phyloP scores from a whole-genome alignment of 2,113 vertebrate species.

The Propithecus coquereli region DNA sequence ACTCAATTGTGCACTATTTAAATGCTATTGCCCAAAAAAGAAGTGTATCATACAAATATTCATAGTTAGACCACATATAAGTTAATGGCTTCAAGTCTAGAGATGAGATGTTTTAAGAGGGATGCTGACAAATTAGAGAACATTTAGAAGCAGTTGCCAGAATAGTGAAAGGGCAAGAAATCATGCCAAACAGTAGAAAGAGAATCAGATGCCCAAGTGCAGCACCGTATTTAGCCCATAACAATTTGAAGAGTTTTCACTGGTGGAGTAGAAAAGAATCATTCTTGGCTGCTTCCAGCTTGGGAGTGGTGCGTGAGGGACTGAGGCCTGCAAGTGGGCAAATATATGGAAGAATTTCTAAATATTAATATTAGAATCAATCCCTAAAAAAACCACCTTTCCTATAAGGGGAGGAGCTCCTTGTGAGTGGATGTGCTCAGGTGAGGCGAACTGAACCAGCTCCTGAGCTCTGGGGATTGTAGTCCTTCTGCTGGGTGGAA shows the following conservation, averaged over 20 bases:
- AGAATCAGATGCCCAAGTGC: neutral
- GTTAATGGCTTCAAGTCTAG: neutral
- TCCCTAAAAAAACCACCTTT: neutral
- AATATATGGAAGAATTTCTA: neutral
- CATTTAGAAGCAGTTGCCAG: neutral
- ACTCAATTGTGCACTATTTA: neutral
- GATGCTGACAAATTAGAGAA: neutral
- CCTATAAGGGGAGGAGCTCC: neutral
- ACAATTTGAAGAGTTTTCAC: neutral
- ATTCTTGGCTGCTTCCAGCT: neutral
- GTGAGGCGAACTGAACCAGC: neutral
- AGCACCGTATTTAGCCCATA: neutral
- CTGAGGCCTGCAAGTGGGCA: neutral
- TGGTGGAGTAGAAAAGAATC: neutral
- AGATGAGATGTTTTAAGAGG: neutral
- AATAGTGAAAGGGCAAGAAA: neutral
- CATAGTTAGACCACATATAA: neutral
- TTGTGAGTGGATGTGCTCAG: neutral
- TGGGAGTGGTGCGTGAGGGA: neutral
- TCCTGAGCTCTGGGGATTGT: neutral
- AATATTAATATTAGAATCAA: neutral
- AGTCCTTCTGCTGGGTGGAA: neutral
- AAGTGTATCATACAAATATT: neutral
- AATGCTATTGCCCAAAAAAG: neutral
- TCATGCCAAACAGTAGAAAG: neutral